Conservation (phyloP, 2,888 invertebrate species). For the Rhaphigaster nebulosa region DNA sequence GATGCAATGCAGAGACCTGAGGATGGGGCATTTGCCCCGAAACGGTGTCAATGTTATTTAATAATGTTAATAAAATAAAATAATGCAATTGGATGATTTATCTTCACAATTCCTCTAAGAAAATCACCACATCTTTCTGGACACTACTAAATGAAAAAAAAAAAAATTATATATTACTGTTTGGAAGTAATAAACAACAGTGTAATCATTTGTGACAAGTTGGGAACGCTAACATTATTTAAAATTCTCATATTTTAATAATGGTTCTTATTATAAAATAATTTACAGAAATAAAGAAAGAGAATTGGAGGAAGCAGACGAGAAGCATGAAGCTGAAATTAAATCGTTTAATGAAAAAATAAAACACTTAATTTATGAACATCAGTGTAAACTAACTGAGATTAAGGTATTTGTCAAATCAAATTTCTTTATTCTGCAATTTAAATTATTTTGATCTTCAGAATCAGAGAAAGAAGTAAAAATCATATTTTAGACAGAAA, state of each 20-base stretch:
- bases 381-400: slow-evolving; percentile 87
- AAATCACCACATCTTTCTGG: too few relatives aligned
- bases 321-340: slow-evolving; percentile 88
- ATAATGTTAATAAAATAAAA: too few relatives aligned
- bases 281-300: slow-evolving; percentile 80
- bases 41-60: too few relatives aligned
- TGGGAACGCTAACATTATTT: too few relatives aligned
- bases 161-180: too few relatives aligned
- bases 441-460: not conserved
- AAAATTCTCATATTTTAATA: not conserved
- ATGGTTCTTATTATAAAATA: not conserved
- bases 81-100: too few relatives aligned
- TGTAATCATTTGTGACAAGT: not conserved
- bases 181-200: not conserved
- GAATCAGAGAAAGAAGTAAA: not conserved
- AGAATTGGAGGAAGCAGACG: slow-evolving; percentile 89
- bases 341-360: slow-evolving; percentile 93
- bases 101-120: too few relatives aligned
- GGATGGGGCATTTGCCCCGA: too few relatives aligned
- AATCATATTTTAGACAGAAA: slow-evolving; percentile 74
- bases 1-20: too few relatives aligned
- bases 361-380: slow-evolving; percentile 92
- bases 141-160: too few relatives aligned
- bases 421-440: not conserved
- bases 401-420: slow-evolving; percentile 71